Base-by-base conservation (phyloP, 2,797 vertebrate genomes). In the Cirrhinus molitorella region DNA sequence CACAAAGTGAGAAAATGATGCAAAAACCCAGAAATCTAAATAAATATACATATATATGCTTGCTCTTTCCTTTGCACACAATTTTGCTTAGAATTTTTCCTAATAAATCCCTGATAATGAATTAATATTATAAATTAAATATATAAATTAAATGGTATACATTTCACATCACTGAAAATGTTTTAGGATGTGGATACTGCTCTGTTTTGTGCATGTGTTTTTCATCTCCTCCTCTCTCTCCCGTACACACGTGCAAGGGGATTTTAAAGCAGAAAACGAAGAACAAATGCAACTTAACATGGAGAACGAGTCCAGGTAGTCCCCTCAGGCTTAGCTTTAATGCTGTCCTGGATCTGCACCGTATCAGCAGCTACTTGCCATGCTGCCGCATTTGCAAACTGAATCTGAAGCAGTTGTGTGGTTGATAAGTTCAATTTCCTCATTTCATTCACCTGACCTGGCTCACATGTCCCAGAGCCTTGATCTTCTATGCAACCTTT, bases 231-330 rank as follows among this genome's bases (percentile, higher is more conserved):
- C 55, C 4, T 25, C 23, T 31, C 25, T 28, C 10, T 61, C 23
- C 49, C 16, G 72, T 66, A 31, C 55, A 67, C 17, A 57, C 6
- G 23, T 17, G 47, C 28, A 66, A 68, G 21, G 13, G 40, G 16
- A 79, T n/a, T 51, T 53, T 34, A 23, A 55, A 78, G 70, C 34
- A 55, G 74, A 37, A 17, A 80, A 75, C 59, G 12, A 80, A 81
- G 66, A 82, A 73, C 61, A 80, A 82, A 77, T 76, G 66, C 53
- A 83, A 83, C 31, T 72, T 79, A 66, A 72, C 34, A 79, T 74
- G 67, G 84, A 73, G 71, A 77, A 63, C 4, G n/a, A 59, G 65
- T 70, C 40, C 37, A 59, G 47, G 63, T 53, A 79, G 31, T 70
- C 53, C 80, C 66, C 67, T 84, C 43, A 65, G 78, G 67, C 73